These are phyloP conservation scores for Actias luna DNA, from an alignment of 2,888 invertebrate genomes.

Conservation along the genomic window DNA sequence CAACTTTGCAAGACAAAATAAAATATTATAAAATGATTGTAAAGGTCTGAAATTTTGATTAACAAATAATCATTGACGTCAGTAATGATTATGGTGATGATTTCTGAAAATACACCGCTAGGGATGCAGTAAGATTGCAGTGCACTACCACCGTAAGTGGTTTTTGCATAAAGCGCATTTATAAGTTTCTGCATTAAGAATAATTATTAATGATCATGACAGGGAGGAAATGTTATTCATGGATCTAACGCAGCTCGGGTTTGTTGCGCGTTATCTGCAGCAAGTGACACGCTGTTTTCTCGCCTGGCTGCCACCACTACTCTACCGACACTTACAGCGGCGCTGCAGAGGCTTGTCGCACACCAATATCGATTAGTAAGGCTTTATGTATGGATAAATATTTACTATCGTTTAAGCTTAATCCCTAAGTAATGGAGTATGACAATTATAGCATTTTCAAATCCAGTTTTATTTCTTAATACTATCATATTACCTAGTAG, in stretches of 20 bases:
- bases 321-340: conserved; percentile 90
- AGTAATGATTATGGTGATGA: too few relatives aligned
- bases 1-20: too few relatives aligned
- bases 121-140: not conserved
- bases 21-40: too few relatives aligned
- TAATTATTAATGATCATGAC: not conserved
- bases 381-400: not conserved
- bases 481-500: not conserved
- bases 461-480: not conserved
- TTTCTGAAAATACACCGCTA: not conserved
- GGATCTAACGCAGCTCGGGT: conserved; percentile 93
- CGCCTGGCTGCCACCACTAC: conserved; percentile 94
- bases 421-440: too few relatives aligned
- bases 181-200: not conserved
- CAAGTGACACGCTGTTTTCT: conserved; percentile 95
- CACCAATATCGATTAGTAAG: conserved; percentile 91
- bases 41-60: too few relatives aligned
- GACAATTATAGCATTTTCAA: not conserved
- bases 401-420: too few relatives aligned
- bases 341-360: conserved; percentile 90
- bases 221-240: conserved; percentile 82
- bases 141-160: not conserved
- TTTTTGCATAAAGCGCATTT: not conserved
- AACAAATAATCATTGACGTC: too few relatives aligned
- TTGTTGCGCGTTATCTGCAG: conserved; percentile 93